Percentiles rank a stretch among this genome's conserved stretches.
Conservation (phyloP, 2,888 invertebrate species). For the Cylindroiulus punctatus region DNA sequence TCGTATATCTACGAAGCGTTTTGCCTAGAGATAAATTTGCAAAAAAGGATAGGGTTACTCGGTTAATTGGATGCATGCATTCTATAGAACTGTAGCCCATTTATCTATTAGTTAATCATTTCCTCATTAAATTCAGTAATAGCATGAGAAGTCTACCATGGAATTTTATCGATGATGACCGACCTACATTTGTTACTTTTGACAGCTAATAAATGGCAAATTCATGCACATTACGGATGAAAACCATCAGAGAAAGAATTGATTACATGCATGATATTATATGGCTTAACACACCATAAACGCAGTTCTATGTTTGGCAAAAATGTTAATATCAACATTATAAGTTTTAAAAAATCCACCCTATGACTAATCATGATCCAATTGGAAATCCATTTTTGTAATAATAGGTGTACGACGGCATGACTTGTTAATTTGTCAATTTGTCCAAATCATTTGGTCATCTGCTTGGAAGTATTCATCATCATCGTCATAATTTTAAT, state of each 20-base stretch:
- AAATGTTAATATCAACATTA: too few relatives aligned
- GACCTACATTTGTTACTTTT: background rate
- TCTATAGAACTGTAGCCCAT: background rate
- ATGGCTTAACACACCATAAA: background rate
- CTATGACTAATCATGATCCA: background rate
- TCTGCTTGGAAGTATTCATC: too few relatives aligned
- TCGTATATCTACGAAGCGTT: background rate
- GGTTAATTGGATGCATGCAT: conserved; percentile 19
- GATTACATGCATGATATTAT: background rate
- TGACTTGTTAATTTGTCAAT: too few relatives aligned
- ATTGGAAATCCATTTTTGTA: background rate
- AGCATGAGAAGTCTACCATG: background rate
- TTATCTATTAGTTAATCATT: background rate
- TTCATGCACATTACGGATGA: background rate
- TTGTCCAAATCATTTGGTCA: too few relatives aligned
- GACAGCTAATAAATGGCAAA: conserved; percentile 1
- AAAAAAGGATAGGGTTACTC: conserved; percentile 29
- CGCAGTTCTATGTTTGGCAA: background rate
- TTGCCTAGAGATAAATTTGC: conserved; percentile 25
- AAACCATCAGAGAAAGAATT: background rate
- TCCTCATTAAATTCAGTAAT: conserved; percentile 10
- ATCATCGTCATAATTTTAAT: too few relatives aligned
- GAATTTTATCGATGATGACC: background rate
- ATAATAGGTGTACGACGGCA: too few relatives aligned
- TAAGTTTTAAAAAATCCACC: background rate